These are phyloP conservation scores for Hetaerina americana DNA, from an alignment of 1,140 invertebrate genomes.

Conservation along the genomic window DNA sequence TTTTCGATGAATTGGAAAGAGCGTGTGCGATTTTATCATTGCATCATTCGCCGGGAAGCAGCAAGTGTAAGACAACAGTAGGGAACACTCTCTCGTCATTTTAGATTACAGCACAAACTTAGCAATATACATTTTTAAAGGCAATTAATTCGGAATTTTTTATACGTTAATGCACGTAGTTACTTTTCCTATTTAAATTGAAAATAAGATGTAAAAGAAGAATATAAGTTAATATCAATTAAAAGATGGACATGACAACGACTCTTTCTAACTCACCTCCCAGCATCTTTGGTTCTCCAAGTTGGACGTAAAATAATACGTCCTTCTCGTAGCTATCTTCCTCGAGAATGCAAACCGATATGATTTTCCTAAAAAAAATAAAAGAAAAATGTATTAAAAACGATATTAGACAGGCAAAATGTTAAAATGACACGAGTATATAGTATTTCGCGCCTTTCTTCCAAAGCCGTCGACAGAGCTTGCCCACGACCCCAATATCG, in stretches of 20 bases:
- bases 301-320: slow-evolving; percentile 81
- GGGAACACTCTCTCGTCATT: too few species aligned
- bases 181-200: neutral
- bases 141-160: slow-evolving; percentile 3
- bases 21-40: too few species aligned
- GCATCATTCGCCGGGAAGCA: too few species aligned
- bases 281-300: slow-evolving; percentile 73
- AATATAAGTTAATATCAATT: neutral
- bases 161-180: neutral
- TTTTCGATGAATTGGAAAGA: too few species aligned
- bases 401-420: neutral
- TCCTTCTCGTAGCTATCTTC: slow-evolving; percentile 98
- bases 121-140: neutral
- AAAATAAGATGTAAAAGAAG: neutral
- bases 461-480: too few species aligned
- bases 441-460: too few species aligned
- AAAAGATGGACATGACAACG: slow-evolving; percentile 12
- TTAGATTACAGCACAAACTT: too few species aligned
- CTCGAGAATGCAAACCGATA: slow-evolving; percentile 79
- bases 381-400: neutral
- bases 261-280: slow-evolving; percentile 56
- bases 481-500: too few species aligned
- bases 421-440: neutral
- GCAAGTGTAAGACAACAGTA: too few species aligned
- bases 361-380: slow-evolving; percentile 73